phyloP scores from a whole-genome alignment of 2,113 vertebrate genomes.

The Callipepla squamata region DNA sequence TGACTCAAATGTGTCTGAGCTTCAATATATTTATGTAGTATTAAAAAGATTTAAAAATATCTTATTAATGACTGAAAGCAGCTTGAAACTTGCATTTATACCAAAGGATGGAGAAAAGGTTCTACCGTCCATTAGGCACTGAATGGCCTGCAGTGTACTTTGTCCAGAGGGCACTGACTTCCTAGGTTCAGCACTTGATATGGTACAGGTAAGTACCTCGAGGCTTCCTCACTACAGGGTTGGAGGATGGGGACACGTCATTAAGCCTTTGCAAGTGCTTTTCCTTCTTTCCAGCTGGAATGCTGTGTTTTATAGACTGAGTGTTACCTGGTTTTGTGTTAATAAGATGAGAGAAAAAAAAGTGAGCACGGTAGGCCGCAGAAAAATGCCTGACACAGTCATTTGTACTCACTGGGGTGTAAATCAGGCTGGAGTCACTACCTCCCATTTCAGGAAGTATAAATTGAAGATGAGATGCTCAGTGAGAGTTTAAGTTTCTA shows the following conservation, averaged over 20 bases:
- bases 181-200: background rate
- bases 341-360: background rate
- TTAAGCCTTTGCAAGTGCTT: background rate
- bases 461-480: background rate
- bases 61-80: background rate
- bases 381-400: background rate
- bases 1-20: background rate
- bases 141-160: background rate
- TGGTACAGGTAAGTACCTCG: background rate
- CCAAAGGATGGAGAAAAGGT: background rate
- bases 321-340: background rate
- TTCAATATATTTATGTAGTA: background rate
- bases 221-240: background rate
- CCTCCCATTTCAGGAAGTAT: background rate
- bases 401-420: background rate
- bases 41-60: background rate
- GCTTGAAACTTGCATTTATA: background rate
- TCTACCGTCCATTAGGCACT: background rate
- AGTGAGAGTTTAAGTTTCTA: background rate
- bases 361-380: background rate
- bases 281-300: background rate
- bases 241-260: fast-evolving
- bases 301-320: background rate
- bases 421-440: background rate
- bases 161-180: background rate